Evolutionary conservation across 2,113 vertebrate species (phyloP).

Genomic region (Eretmochelys imbricata): DNA sequence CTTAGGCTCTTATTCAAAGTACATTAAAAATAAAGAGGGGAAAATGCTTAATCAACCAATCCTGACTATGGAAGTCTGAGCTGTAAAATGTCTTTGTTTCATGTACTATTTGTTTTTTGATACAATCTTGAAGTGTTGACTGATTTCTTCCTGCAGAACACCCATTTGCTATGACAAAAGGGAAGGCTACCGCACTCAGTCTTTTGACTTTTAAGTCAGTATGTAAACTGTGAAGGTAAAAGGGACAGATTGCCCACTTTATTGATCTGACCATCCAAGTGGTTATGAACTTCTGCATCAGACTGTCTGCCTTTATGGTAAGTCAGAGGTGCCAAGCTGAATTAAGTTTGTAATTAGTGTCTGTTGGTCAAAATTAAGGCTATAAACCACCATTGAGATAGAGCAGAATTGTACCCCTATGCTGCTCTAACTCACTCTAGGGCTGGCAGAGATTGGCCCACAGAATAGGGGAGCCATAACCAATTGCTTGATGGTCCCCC

Average conservation of each 20-base stretch:
- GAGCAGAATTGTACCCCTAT: constrained; percentile 43
- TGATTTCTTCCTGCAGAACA: constrained; percentile 46
- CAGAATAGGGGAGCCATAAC: constrained; percentile 35
- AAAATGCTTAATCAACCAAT: constrained; percentile 1
- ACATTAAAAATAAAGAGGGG: constrained; percentile 11
- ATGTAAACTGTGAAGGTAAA: constrained; percentile 2
- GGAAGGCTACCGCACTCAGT: not conserved
- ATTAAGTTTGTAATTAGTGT: constrained; percentile 8
- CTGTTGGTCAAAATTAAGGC: constrained; percentile 29
- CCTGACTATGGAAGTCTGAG: constrained; percentile 19
- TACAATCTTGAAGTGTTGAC: constrained; percentile 40
- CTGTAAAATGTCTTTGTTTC: constrained; percentile 53
- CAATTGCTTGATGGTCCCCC: constrained; percentile 41
- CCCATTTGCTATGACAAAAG: constrained; percentile 15
- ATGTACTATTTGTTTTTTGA: constrained; percentile 46
- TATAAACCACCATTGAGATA: constrained; percentile 13
- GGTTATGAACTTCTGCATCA: not conserved
- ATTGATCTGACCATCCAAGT: not conserved
- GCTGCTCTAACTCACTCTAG: constrained; percentile 16
- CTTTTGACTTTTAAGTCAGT: constrained; percentile 38
- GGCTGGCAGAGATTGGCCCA: constrained; percentile 24
- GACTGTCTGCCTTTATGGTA: not conserved
- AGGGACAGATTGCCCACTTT: not conserved
- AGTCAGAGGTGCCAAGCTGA: constrained; percentile 1
- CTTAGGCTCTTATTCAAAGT: constrained; percentile 19